phyloP scores from a whole-genome alignment of 2,797 vertebrate species.

The Notolepis coatsorum region DNA sequence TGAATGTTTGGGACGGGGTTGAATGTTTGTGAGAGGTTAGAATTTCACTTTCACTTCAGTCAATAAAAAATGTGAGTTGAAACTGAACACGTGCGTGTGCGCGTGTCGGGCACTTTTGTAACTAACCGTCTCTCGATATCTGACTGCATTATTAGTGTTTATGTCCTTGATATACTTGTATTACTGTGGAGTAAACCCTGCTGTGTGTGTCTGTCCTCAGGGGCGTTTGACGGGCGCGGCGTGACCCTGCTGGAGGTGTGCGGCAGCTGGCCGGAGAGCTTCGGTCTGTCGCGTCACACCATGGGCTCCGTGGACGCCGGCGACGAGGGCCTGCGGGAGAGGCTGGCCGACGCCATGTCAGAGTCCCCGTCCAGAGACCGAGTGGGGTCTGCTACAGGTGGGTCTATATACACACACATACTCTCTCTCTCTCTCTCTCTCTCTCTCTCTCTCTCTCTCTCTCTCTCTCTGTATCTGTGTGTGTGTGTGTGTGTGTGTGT shows the following conservation, averaged over 20 bases:
- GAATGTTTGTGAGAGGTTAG: no score
- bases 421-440: no score
- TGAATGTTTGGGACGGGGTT: no score
- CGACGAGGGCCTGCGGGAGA: conserved; percentile 94
- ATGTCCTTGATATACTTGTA: no score
- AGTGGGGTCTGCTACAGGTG: conserved; percentile 95
- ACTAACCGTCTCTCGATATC: no score
- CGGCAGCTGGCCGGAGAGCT: conserved; percentile 98
- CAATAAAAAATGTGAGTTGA: no score
- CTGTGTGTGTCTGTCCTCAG: conserved; percentile 66
- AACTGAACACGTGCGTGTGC: no score
- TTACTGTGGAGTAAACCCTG: not conserved
- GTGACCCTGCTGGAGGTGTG: conserved; percentile 97
- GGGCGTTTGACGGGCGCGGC: conserved; percentile 91
- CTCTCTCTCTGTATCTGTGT: not conserved
- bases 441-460: not conserved
- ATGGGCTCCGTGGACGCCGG: conserved; percentile 89
- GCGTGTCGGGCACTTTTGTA: no score
- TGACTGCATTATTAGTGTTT: no score
- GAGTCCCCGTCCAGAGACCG: conserved; percentile 95
- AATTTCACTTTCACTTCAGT: no score
- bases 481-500: not conserved
- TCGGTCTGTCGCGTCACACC: conserved; percentile 87
- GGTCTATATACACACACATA: conserved; percentile 35
- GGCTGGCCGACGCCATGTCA: conserved; percentile 97